Base-by-base conservation (phyloP, 2,888 invertebrate species). In the Dicycla oo region DNA sequence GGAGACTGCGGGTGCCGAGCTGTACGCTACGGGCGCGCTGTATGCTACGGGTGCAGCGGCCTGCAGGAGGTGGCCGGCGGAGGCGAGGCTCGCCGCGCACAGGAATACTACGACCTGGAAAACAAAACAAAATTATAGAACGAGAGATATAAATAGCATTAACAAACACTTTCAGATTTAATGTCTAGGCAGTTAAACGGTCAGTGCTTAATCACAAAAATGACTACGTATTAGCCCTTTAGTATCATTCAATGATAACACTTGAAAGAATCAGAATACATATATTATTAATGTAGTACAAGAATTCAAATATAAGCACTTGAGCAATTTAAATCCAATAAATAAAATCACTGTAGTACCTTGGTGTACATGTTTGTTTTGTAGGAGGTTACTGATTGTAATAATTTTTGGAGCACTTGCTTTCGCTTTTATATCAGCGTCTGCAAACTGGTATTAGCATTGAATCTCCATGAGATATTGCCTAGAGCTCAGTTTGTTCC, bases 71-170 rank as follows among this genome's bases (percentile, higher is more conserved):
- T 96, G 89, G 78, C 97, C 97, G 72, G 97, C 97, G 88, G 96
- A 96, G 87, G 96, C 97, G 78, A 96, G 94, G 86, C 97, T 96
- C 92, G 97, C 95, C 86, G 96, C 93, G 90, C 97, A 96, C 88
- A 96, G 93, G 88, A 97, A 91, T 69, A 97, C 91, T 83, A 97
- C 88, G 80, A 97, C 92, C 97, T 95, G 15, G 10, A 73, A 49
- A 13, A 53, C 10, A 26, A 47, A 38, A 20, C 0, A n/a, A 0
- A 51, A 45, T 5, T 0, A n/a, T n/a, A 56, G 3, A 43, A 26
- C 2, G 10, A 23, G n/a, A 51, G 2, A 20, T 49, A 8, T 47
- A 53, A 23, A 18, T 15, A 15, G 0, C 15, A 38, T 4, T 18
- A 23, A 68, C 40, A 1, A 18, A 20, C 3, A 66, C 11, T n/a